phyloP scores from a whole-genome alignment of 2,888 invertebrate species.

The Dimorphilus gyrociliatus region DNA sequence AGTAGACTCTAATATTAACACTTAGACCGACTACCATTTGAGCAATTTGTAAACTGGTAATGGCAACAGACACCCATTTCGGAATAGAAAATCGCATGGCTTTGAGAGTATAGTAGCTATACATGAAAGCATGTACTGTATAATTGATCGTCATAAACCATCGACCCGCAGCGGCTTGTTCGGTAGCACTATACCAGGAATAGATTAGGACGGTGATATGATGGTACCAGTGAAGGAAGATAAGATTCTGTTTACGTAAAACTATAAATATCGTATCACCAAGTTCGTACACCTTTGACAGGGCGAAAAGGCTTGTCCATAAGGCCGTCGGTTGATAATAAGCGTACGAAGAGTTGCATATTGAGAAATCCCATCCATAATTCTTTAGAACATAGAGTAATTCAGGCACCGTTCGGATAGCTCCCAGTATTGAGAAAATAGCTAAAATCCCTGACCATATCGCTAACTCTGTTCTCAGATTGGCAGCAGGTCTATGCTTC shows the following conservation, averaged over 20 bases:
- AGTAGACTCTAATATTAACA: constrained; percentile 64
- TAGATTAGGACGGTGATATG: constrained; percentile 40
- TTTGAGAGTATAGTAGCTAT: constrained; percentile 40
- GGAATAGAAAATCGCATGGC: constrained; percentile 44
- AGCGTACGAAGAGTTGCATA: constrained; percentile 52
- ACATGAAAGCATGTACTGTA: constrained; percentile 42
- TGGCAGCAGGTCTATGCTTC: constrained; percentile 75
- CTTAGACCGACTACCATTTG: constrained; percentile 90
- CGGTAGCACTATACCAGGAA: constrained; percentile 37
- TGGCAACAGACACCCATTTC: constrained; percentile 58
- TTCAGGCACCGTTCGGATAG: constrained; percentile 71
- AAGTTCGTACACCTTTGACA: constrained; percentile 87
- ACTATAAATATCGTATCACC: constrained; percentile 44
- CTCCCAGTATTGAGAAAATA: constrained; percentile 80
- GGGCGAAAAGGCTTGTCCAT: constrained; percentile 93
- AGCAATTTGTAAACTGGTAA: constrained; percentile 70
- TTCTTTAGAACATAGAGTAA: constrained; percentile 68
- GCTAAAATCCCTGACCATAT: constrained; percentile 84
- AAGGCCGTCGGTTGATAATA: constrained; percentile 67
- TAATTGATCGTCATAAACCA: constrained; percentile 42
- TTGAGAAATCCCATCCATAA: constrained; percentile 82
- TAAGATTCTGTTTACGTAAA: constrained; percentile 40
- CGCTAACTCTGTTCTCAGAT: constrained; percentile 65
- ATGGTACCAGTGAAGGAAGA: constrained; percentile 44
- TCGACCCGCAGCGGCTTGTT: constrained; percentile 30